Conservation (phyloP, 1,140 invertebrate species). For the Philopotamus ludificatus region DNA sequence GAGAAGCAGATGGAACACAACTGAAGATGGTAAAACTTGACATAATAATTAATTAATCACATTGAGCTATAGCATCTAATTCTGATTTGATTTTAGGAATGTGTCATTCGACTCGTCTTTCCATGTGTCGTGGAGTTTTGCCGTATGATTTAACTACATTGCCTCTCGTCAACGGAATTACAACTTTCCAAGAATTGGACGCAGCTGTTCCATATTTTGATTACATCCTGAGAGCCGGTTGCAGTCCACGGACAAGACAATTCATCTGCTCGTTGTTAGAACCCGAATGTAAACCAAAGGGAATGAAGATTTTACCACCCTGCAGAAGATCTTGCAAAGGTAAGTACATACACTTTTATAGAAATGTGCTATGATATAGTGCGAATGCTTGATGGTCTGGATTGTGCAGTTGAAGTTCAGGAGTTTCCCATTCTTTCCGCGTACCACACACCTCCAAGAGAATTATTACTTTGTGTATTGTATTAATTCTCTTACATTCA, state of each 20-base stretch:
- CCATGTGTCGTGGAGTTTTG: conserved; percentile 60
- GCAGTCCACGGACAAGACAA: conserved; percentile 60
- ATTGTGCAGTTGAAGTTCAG: too few species aligned
- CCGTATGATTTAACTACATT: conserved; percentile 63
- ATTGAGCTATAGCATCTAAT: neutral
- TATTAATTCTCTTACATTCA: too few species aligned
- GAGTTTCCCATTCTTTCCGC: too few species aligned
- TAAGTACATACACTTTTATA: conserved; percentile 48
- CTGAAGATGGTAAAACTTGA: conserved; percentile 41
- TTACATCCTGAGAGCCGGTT: conserved; percentile 60
- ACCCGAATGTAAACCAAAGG: conserved; percentile 62
- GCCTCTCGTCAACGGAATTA: conserved; percentile 47
- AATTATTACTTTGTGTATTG: too few species aligned
- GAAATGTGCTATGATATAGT: too few species aligned
- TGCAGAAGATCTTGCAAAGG: conserved; percentile 67
- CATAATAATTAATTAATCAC: conserved; percentile 1
- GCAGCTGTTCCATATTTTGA: conserved; percentile 56
- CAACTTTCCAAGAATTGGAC: conserved; percentile 47
- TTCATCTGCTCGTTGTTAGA: conserved; percentile 65
- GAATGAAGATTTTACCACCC: conserved; percentile 58
- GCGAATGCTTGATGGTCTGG: too few species aligned
- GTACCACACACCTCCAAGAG: too few species aligned
- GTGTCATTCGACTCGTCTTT: conserved; percentile 50
- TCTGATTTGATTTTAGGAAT: conserved; percentile 42
- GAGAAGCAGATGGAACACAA: conserved; percentile 38